These are phyloP conservation scores for Pedetes capensis DNA, from an alignment of 2,113 vertebrate species.

Conservation along the genomic window DNA sequence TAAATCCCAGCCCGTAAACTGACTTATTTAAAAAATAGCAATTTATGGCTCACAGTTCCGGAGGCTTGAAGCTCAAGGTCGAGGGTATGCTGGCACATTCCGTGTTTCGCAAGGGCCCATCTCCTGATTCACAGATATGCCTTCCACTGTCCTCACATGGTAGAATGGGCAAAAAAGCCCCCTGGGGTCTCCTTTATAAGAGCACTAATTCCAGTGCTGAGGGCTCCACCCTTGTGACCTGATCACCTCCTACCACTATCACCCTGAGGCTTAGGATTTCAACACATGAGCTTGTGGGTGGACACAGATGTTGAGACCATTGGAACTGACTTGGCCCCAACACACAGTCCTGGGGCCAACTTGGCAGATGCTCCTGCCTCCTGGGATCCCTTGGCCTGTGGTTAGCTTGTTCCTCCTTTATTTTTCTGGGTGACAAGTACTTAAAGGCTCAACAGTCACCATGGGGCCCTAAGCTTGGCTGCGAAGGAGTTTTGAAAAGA, in stretches of 20 bases:
- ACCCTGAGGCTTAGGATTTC: not conserved
- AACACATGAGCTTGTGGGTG: not conserved
- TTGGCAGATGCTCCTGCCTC: not conserved
- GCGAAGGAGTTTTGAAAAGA: not conserved
- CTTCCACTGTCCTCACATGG: not conserved
- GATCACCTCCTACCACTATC: not conserved
- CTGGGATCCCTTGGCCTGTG: fast-evolving
- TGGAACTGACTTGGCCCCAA: not conserved
- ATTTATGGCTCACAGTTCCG: not conserved
- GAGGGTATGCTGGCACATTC: not conserved
- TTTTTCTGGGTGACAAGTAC: not conserved
- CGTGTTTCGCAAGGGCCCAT: not conserved
- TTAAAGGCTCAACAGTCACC: not conserved
- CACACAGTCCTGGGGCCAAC: not conserved
- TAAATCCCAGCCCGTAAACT: not conserved
- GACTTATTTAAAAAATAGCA: not conserved
- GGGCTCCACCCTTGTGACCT: not conserved
- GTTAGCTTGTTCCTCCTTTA: not conserved
- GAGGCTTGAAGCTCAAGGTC: not conserved
- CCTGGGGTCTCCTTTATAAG: not conserved
- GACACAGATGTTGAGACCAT: not conserved
- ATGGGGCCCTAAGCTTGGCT: not conserved
- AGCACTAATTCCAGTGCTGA: not conserved
- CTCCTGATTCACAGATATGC: not conserved
- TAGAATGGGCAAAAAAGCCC: not conserved